Base-by-base conservation (phyloP, 2,888 invertebrate genomes). In the Hoplodrina ambigua region DNA sequence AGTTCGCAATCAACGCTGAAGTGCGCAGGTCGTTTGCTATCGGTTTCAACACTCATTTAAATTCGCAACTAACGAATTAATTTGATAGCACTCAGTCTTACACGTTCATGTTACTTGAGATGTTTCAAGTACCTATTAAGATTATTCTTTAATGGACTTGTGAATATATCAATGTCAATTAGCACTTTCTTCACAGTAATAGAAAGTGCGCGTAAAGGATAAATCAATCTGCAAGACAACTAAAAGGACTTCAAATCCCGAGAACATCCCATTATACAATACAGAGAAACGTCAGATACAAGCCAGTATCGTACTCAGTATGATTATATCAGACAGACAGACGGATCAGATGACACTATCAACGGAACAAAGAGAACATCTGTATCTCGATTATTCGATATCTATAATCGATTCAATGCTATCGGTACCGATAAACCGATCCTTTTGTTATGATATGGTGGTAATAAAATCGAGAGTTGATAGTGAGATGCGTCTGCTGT, bases 341-440 rank as follows among this genome's bases (percentile, higher is more conserved):
- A 77, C 64, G n/a, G 67, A 72, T 78, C 73, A 64, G 54, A 53
- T 78, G 66, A 65, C 78, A 65, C 53, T 54, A 72, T 50, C 54
- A 30, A 52, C 41, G 63, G 46, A 20, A 72, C 72, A 75, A 79
- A 72, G 60, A 33, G 25, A 68, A 60, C 66, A 72, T 69, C 60
- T 63, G 52, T 72, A 63, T 57, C 60, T 37, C 33, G 60, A 61
- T 70, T 70, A 67, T 69, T 71, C 59, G 60, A 79, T 75, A 67
- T 62, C 63, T 70, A 55, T 53, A 30, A 63, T 50, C 59, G 72
- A 72, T 49, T 20, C 61, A 59, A 55, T 53, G 63, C 53, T 75
- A 69, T 75, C 52, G n/a, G n/a, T 66, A 61, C 54, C 58, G 44
- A 69, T 66, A 57, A 65, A 62, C 37, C 11, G 50, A 56, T 70